Conservation (phyloP, 2,113 vertebrate species). For the Fregetta grallaria region DNA sequence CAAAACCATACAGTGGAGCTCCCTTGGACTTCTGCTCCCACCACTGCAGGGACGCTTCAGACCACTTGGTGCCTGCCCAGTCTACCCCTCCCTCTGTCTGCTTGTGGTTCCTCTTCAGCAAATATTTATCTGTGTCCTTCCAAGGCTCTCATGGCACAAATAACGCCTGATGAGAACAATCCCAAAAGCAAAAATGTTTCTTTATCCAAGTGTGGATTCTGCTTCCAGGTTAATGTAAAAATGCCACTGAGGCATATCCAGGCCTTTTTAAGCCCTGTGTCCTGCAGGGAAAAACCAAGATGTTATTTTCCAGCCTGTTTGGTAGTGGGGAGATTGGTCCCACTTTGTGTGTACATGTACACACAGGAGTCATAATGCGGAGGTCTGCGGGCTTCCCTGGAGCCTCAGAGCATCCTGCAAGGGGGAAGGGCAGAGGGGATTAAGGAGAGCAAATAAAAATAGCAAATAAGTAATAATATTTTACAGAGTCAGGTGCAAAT, state of each 20-base stretch:
- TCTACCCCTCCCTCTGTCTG: not conserved
- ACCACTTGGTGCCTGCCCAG: not conserved
- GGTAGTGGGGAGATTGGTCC: not conserved
- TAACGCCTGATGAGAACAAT: not conserved
- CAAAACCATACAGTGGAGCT: not conserved
- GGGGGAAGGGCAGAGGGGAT: not conserved
- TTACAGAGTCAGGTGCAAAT: not conserved
- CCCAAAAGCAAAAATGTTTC: not conserved
- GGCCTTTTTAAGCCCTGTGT: not conserved
- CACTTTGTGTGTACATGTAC: not conserved
- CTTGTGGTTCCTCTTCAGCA: not conserved
- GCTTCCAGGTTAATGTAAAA: not conserved
- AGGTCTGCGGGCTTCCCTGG: not conserved
- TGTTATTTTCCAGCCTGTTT: not conserved
- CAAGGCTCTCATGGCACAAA: not conserved
- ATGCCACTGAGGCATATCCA: not conserved
- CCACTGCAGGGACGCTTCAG: not conserved
- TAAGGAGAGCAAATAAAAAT: not conserved
- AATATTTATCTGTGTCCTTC: not conserved
- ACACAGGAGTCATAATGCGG: rapidly evolving
- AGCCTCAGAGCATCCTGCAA: not conserved
- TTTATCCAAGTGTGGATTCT: not conserved
- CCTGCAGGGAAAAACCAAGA: not conserved
- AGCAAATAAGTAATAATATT: not conserved
- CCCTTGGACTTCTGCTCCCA: not conserved